Base-by-base conservation (phyloP, 2,113 vertebrate genomes). In the Cyphomyrus plagiostoma region DNA sequence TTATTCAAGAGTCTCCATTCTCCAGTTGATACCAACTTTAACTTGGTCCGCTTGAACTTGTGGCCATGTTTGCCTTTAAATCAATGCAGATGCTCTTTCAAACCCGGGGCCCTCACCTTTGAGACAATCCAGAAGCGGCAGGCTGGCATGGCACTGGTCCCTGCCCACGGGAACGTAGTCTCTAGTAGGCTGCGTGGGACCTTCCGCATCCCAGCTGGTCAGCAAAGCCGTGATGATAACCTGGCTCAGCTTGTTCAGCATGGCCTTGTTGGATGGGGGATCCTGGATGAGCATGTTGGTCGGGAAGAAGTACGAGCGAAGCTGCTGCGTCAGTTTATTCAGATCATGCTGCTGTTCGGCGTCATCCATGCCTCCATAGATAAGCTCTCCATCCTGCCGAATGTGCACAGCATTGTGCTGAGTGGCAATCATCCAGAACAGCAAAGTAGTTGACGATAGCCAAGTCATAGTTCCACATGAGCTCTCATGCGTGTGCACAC, bases 341-440 rank as follows among this genome's bases (percentile, higher is more conserved):
- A 97, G 93, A 93, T 99, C 98, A 23, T 95, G 95, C 0, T 93
- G 93, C 0, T 95, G 95, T 83, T 98, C 97, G 17, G 95, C 96
- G 50, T 97, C 97, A 48, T 98, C 98, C 87, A 95, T 96, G 90
- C 98, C 97, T 92, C 98, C 97, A 90, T 98, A 99, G 50, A 99
- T 97, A 92, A 98, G 95, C 92, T 98, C 97, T 15, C 98, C 98
- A 0, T 98, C 98, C 98, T 99, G 91, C 19, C 70, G 21, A 50
- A 23, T 46, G 13, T 3, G 1, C 13, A 62, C 19, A 87, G 50
- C n/a, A 87, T 4, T 8, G 13, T 35, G 23, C 17, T 53, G 50
- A 56, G 49, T 17, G 35, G 74, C 50, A 42, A 35, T 39, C 50
- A 26, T 53, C 13, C 85, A 35, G 52, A 86, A 86, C 2, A 6